Conservation (phyloP, 2,113 vertebrate genomes). For the Oncorhynchus gorbuscha region DNA sequence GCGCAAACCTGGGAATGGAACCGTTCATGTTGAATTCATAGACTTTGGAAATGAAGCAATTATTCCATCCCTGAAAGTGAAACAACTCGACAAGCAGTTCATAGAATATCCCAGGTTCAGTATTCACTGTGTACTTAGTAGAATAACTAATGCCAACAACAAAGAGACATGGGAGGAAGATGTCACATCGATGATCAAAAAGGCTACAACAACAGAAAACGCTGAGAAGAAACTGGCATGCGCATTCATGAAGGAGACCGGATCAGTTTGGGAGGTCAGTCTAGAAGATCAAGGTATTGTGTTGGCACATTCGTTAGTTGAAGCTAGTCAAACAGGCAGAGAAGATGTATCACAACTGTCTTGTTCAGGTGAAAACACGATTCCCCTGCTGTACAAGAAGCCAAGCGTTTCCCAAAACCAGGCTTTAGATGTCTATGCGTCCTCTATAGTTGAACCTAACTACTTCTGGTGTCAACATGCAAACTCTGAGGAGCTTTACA, state of each 20-base stretch:
- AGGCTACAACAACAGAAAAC: slow-evolving; percentile 59
- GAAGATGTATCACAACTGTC: no score
- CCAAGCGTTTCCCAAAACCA: slow-evolving; percentile 66
- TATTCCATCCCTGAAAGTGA: slow-evolving; percentile 53
- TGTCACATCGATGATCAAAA: slow-evolving; percentile 51
- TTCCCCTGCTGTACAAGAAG: slow-evolving; percentile 50
- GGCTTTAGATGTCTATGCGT: slow-evolving; percentile 66
- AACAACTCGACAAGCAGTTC: slow-evolving; percentile 59
- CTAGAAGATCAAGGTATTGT: slow-evolving; percentile 63
- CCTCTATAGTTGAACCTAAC: slow-evolving; percentile 71
- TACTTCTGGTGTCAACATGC: slow-evolving; percentile 83
- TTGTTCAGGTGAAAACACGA: slow-evolving; percentile 15
- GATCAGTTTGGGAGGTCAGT: slow-evolving; percentile 70
- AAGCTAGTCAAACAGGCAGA: slow-evolving; percentile 14
- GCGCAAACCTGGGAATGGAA: slow-evolving; percentile 39
- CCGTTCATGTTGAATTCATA: slow-evolving; percentile 29
- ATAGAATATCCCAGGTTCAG: slow-evolving; percentile 64
- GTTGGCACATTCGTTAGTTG: slow-evolving; percentile 58
- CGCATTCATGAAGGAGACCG: slow-evolving; percentile 73
- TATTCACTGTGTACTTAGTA: slow-evolving; percentile 71
- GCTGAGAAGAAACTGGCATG: slow-evolving; percentile 61
- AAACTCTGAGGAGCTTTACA: slow-evolving; percentile 62
- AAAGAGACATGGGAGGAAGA: slow-evolving; percentile 45
- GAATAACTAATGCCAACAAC: slow-evolving; percentile 27
- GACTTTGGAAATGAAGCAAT: slow-evolving; percentile 48